Percentiles rank a stretch among this genome's conserved stretches.
Evolutionary conservation across 2,888 invertebrate species (phyloP).

Genomic region (Galerucella calmariensis): DNA sequence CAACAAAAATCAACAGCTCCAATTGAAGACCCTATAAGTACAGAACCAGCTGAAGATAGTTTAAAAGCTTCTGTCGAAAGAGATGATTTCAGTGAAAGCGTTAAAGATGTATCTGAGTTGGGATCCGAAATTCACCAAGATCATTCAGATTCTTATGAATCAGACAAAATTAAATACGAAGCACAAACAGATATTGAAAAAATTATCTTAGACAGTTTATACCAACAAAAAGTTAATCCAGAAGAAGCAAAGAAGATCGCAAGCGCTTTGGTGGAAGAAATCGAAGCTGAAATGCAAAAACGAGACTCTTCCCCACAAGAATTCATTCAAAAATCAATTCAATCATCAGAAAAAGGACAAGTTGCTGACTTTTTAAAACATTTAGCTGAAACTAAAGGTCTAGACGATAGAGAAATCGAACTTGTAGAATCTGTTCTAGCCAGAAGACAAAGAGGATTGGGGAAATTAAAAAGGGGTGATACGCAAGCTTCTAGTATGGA

Average conservation of each 20-base stretch:
- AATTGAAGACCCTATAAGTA: constrained; percentile 13
- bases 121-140: constrained; percentile 63
- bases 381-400: constrained; percentile 64
- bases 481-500: constrained; percentile 69
- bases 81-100: constrained; percentile 60
- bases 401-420: constrained; percentile 66
- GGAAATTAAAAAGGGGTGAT: constrained; percentile 63
- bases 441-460: constrained; percentile 63
- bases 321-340: constrained; percentile 35
- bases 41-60: constrained; percentile 21
- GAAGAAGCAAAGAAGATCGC: constrained; percentile 68
- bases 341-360: constrained; percentile 55
- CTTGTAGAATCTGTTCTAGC: constrained; percentile 67
- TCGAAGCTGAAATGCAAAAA: constrained; percentile 68
- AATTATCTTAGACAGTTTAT: constrained; percentile 62
- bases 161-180: constrained; percentile 61
- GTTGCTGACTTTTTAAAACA: constrained; percentile 64
- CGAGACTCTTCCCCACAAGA: constrained; percentile 51
- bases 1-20: constrained; percentile 32
- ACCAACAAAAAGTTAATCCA: constrained; percentile 64
- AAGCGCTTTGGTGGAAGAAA: constrained; percentile 67
- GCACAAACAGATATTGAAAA: constrained; percentile 63
- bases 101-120: constrained; percentile 61
- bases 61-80: constrained; percentile 51
- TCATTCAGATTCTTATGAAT: constrained; percentile 60